Percentiles rank a stretch among this genome's conserved stretches.
These are phyloP conservation scores for Drosophila navojoa DNA, from an alignment of 1,140 invertebrate genomes.

Conservation along the genomic window DNA sequence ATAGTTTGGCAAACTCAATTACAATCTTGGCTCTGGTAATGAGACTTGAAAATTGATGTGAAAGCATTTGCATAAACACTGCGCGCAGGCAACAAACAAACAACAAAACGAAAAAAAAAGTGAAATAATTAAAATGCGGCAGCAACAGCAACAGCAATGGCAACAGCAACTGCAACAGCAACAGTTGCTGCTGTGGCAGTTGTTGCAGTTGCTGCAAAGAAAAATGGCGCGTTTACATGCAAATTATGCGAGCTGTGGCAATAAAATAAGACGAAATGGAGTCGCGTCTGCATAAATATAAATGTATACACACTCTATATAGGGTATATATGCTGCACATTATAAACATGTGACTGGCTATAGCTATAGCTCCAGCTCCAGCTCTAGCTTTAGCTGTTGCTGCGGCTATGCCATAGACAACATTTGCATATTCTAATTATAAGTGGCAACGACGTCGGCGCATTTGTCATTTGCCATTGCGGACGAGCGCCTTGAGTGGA, in stretches of 20 bases:
- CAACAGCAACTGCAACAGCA: background rate
- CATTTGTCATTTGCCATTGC: conserved; percentile 82
- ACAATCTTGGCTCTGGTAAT: conserved; percentile 48
- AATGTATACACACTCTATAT: background rate
- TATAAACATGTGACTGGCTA: conserved; percentile 57
- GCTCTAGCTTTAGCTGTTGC: conserved; percentile 32
- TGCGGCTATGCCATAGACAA: conserved; percentile 61
- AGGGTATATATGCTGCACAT: conserved; percentile 27
- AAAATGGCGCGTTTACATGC: conserved; percentile 81
- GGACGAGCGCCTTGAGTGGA: conserved; percentile 50
- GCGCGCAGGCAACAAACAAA: conserved; percentile 16
- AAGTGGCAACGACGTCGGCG: conserved; percentile 61
- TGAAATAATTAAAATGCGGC: conserved; percentile 51
- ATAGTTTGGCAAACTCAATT: conserved; percentile 72
- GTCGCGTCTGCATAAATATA: conserved; percentile 68
- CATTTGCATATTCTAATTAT: conserved; percentile 83
- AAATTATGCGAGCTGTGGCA: conserved; percentile 74
- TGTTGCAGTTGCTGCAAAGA: conserved; percentile 44
- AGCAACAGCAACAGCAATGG: conserved; percentile 8
- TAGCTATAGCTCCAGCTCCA: background rate
- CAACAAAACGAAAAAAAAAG: conserved; percentile 24
- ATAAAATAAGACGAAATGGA: conserved; percentile 57
- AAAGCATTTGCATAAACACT: conserved; percentile 55
- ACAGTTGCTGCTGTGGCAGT: conserved; percentile 3
- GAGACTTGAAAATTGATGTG: conserved; percentile 55